phyloP scores from a whole-genome alignment of 1,140 invertebrate species.

The Lepidotrigona ventralis region DNA sequence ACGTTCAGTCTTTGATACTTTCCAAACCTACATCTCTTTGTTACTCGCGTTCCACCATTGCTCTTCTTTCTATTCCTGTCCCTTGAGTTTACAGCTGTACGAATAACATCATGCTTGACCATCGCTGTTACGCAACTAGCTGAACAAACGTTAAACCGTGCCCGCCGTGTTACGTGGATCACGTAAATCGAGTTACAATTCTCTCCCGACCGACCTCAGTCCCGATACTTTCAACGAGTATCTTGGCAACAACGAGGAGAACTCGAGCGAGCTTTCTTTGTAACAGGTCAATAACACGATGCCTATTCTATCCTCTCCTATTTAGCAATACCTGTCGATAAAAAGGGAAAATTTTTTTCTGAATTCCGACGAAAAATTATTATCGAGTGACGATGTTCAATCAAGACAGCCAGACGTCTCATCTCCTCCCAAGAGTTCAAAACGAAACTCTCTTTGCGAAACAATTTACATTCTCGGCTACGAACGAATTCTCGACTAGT shows the following conservation, averaged over 20 bases:
- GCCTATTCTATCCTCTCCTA: background rate
- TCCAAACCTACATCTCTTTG: background rate
- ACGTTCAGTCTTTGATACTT: background rate
- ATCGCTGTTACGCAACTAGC: background rate
- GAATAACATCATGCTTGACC: background rate
- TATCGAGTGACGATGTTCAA: background rate
- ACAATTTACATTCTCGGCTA: no score
- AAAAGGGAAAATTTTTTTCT: background rate
- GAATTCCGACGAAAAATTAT: background rate
- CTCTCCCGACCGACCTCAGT: background rate
- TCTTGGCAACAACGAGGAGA: background rate
- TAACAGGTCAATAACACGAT: background rate
- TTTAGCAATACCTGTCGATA: background rate
- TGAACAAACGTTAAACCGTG: background rate
- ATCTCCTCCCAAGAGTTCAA: background rate
- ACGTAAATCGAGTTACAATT: background rate
- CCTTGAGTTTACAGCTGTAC: background rate
- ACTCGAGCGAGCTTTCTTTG: background rate
- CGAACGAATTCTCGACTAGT: slow-evolving; percentile 4
- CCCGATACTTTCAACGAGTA: background rate
- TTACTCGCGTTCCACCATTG: background rate
- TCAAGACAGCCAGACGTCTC: background rate
- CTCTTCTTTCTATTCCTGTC: background rate
- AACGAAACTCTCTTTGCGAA: background rate
- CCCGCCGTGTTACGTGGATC: background rate